Base-by-base conservation (phyloP, 2,797 vertebrate genomes). In the Myotis planiceps region DNA sequence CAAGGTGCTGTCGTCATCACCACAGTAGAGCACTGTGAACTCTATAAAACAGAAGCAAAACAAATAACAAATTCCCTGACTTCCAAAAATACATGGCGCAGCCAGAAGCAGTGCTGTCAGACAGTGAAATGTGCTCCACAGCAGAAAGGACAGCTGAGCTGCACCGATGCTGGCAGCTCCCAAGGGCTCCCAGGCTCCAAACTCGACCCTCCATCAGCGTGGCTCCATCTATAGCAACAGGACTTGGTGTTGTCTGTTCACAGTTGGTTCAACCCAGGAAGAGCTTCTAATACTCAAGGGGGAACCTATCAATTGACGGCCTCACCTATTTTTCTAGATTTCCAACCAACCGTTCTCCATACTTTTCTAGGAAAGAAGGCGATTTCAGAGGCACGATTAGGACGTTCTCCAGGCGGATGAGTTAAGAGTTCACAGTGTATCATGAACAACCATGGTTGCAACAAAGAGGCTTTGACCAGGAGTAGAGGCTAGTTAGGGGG, bases 1-100 rank as follows among this genome's bases (percentile, higher is more conserved):
- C 83, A 87, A 87, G 47, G 23, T 53, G 45, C 53, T 21, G 6
- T 39, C 49, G 21, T 94, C 84, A n/a, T n/a, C 78, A 68, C 75
- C 88, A 76, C 81, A 69, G 29, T 3, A 81, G n/a, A 88, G 68
- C 63, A 32, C 78, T 47, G 63, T 0, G 32, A 53, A 86, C 91
- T 90, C 76, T 65, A 92, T 86, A 83, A 95, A 96, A 96, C 65
- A 75, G 76, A 94, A 97, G 25, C 82, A 86, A 94, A 96, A 90
- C 71, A 95, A 87, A 37, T 58, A 94, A 71, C 84, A 94, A 75
- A 84, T 80, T 79, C 92, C 42, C 92, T 78, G 63, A 68, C 37
- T 60, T 92, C 95, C 90, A 72, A 82, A 95, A 96, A 88, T 90
- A 97, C 81, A 58, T 3, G 18, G 74, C 19, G 45, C 29, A 7